Base-by-base conservation (phyloP, 2,797 vertebrate species). In the Crypturellus tataupa region DNA sequence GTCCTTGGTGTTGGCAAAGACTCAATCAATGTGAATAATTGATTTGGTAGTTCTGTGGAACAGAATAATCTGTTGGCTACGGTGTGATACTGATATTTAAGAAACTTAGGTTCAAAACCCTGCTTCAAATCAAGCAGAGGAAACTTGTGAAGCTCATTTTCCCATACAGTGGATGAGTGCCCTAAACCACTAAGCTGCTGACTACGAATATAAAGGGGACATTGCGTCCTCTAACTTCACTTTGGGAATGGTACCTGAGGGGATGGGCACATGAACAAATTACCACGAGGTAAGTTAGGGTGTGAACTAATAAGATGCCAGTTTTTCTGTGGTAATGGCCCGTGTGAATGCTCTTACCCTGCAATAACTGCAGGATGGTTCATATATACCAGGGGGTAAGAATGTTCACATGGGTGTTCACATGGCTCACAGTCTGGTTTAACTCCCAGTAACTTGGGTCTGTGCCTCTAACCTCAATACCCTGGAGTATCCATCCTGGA, bases 281-380 rank as follows among this genome's bases (percentile, higher is more conserved):
- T 51, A 94, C 96, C 94, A 96, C 29, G 7, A 94, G 93, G 55
- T 94, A 93, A 79, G 35, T 91, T 90, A 94, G 94, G 94, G 96
- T 88, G 96, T 96, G 93, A 96, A 81, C 96, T 80, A 87, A 15
- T 59, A 67, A 91, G 95, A 63, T 94, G 95, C 94, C 96, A 96
- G 93, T 88, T 95, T 91, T 94, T 88, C 94, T 96, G 96, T 90
- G 96, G 95, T 95, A 95, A 88, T 85, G 95, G 91, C 89, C 95
- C 46, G 55, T 96, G 94, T 95, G 95, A 96, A 94, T 93, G 89
- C 89, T 93, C 85, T 24, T 94, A 88, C 59, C 91, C 55, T 93
- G 93, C 93, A 96, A 94, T 88, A 93, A 95, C 76, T 90, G 71
- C 59, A 31, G 86, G 77, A 3, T 47, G 63, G 89, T 94, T 94